These are phyloP conservation scores for Pteruthius melanotis DNA, from an alignment of 2,113 vertebrate genomes.

Conservation along the genomic window DNA sequence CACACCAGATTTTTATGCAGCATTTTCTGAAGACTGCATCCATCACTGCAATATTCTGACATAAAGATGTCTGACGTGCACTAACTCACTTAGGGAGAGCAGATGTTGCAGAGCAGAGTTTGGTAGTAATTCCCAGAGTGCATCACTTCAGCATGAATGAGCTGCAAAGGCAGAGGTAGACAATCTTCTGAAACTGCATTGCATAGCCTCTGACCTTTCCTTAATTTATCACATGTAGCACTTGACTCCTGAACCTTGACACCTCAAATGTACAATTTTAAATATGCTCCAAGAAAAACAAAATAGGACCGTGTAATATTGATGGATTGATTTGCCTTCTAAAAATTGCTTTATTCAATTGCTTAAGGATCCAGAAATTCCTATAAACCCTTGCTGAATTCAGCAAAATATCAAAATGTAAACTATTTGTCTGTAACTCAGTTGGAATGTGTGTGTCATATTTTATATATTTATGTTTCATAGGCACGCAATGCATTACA, in stretches of 20 bases:
- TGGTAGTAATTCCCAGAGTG: slow-evolving; percentile 97
- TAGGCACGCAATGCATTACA: neutral
- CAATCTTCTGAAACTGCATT: slow-evolving; percentile 86
- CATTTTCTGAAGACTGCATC: slow-evolving; percentile 94
- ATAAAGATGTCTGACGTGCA: slow-evolving; percentile 98
- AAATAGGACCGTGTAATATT: slow-evolving; percentile 44
- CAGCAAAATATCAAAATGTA: slow-evolving; percentile 24
- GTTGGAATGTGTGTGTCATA: neutral
- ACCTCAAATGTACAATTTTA: slow-evolving; percentile 58
- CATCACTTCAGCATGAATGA: slow-evolving; percentile 99
- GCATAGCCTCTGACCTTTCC: slow-evolving; percentile 76
- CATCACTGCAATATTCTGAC: slow-evolving; percentile 93
- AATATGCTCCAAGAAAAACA: slow-evolving; percentile 63
- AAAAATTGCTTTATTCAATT: slow-evolving; percentile 44
- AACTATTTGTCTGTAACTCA: slow-evolving; percentile 32
- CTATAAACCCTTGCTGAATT: slow-evolving; percentile 18
- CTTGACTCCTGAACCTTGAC: slow-evolving; percentile 78
- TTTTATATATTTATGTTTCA: slow-evolving; percentile 27
- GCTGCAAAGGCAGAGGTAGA: slow-evolving; percentile 91
- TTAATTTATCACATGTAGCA: slow-evolving; percentile 76
- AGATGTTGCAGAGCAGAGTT: slow-evolving; percentile 95
- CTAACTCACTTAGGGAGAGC: slow-evolving; percentile 99
- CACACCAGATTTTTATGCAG: slow-evolving; percentile 91
- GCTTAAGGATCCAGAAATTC: slow-evolving; percentile 23
- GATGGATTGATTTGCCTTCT: slow-evolving; percentile 48